These are phyloP conservation scores for Heliothis subflexa DNA, from an alignment of 1,140 invertebrate species.

Conservation along the genomic window DNA sequence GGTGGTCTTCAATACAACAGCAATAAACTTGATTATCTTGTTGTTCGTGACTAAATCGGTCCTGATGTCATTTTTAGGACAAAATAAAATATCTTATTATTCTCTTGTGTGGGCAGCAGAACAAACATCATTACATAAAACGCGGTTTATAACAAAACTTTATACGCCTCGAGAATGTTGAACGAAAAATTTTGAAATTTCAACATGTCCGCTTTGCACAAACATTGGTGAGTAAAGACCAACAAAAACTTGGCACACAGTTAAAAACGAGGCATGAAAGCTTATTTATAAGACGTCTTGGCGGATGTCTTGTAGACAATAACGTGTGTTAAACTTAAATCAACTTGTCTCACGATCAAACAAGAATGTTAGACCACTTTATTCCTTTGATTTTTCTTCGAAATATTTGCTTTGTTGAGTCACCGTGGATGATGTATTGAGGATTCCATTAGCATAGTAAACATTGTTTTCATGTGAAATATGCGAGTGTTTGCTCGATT, in stretches of 20 bases:
- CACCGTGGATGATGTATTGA: conserved; percentile 32
- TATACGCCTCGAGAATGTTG: neutral
- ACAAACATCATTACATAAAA: conserved; percentile 6
- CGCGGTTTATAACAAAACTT: neutral
- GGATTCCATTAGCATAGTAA: conserved; percentile 39
- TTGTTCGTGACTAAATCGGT: neutral
- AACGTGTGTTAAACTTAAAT: conserved; percentile 49
- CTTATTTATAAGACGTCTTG: conserved; percentile 47
- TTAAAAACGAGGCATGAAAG: conserved; percentile 34
- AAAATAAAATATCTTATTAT: neutral
- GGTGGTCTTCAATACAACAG: neutral
- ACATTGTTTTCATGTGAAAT: conserved; percentile 25
- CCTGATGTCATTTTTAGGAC: neutral
- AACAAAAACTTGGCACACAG: conserved; percentile 30
- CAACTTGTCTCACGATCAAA: conserved; percentile 43
- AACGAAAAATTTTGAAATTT: neutral
- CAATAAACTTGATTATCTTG: conserved; percentile 18
- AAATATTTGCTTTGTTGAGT: conserved; percentile 33
- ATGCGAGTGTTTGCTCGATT: conserved; percentile 22
- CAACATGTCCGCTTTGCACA: conserved; percentile 21
- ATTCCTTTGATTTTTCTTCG: conserved; percentile 41
- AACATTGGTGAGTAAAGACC: conserved; percentile 11
- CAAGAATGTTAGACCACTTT: conserved; percentile 44
- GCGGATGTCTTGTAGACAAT: conserved; percentile 46
- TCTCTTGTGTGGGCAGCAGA: conserved; percentile 1